Conservation (phyloP, 2,797 vertebrate species). For the Crenuchus spilurus region DNA sequence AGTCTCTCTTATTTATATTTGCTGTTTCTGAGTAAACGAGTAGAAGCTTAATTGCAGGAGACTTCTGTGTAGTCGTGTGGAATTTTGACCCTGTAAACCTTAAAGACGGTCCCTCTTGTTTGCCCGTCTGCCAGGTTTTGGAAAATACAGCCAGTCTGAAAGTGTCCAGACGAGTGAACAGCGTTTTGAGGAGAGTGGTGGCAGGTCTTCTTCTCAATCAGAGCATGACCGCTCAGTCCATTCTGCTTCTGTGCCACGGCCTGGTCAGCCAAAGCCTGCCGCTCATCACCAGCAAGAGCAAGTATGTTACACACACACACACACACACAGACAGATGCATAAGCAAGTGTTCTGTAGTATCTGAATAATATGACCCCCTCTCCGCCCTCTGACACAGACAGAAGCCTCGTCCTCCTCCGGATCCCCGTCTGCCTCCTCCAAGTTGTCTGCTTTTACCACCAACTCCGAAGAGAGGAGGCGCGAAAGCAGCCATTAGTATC, state of each 20-base stretch:
- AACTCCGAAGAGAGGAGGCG: constrained; percentile 85
- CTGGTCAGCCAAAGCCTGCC: constrained; percentile 94
- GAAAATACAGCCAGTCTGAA: constrained; percentile 89
- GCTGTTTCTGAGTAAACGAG: too few species aligned
- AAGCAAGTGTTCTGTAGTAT: background rate
- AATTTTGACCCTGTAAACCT: too few species aligned
- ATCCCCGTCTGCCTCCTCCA: constrained; percentile 87
- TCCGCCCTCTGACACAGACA: constrained; percentile 75
- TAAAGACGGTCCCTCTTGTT: background rate
- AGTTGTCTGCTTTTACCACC: constrained; percentile 92
- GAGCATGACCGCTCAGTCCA: constrained; percentile 82
- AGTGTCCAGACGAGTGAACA: constrained; percentile 86
- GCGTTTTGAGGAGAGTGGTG: constrained; percentile 85
- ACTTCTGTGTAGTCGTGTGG: too few species aligned
- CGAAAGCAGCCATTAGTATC: constrained; percentile 84
- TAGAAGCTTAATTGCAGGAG: too few species aligned
- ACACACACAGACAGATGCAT: background rate
- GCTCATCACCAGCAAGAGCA: constrained; percentile 88
- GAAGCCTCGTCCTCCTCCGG: constrained; percentile 72
- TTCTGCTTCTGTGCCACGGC: constrained; percentile 90
- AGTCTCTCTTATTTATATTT: background rate
- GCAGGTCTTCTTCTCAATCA: constrained; percentile 87
- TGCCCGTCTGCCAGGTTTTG: constrained; percentile 76
- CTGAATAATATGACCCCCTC: background rate
- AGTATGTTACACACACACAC: constrained; percentile 70